These are phyloP conservation scores for Trachemys scripta DNA, from an alignment of 2,113 vertebrate species.

Conservation along the genomic window DNA sequence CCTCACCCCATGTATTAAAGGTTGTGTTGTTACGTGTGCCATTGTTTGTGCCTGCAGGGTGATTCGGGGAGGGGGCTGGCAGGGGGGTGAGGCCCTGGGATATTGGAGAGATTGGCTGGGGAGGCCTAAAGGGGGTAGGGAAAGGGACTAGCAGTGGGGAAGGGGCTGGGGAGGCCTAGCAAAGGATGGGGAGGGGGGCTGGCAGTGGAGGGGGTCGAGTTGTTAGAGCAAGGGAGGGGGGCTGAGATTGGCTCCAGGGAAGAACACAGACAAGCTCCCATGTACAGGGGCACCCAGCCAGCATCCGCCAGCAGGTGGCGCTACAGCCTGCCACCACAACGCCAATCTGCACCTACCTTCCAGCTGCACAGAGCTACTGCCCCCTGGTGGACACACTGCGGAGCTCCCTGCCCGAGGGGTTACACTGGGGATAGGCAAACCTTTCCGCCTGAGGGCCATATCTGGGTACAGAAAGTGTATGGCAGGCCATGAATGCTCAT, in stretches of 20 bases:
- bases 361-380: not conserved
- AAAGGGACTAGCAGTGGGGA: not conserved
- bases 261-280: not conserved
- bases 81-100: not conserved
- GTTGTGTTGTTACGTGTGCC: slow-evolving; percentile 30
- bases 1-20: not conserved
- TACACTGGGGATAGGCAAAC: no score
- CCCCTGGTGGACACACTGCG: no score
- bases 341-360: no score
- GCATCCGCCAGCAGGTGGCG: no score
- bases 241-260: not conserved
- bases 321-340: no score
- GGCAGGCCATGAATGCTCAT: no score
- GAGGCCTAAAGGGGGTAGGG: not conserved
- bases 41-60: slow-evolving; percentile 25
- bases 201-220: no score
- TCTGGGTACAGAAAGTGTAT: no score
- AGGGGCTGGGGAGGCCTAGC: no score
- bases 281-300: not conserved
- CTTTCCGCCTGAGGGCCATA: no score
- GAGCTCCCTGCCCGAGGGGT: no score
- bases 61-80: not conserved
- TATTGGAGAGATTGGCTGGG: not conserved
- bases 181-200: not conserved
- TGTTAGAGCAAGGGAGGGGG: no score